Evolutionary conservation across 1,140 invertebrate species (phyloP).

Genomic region (Zaprionus nigranus): DNA sequence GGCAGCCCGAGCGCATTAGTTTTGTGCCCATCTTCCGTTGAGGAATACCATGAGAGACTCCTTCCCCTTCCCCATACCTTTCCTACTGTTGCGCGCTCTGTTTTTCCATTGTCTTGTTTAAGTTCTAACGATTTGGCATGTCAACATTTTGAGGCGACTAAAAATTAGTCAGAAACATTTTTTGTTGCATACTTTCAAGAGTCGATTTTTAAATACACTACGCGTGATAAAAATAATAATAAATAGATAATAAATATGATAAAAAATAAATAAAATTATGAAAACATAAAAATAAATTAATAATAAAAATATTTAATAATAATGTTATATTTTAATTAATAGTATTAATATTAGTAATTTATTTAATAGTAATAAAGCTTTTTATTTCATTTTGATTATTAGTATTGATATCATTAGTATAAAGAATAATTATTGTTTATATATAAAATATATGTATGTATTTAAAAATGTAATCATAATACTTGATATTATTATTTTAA

Average conservation of each 20-base stretch:
- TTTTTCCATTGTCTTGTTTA: neutral
- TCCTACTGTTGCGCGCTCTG: neutral
- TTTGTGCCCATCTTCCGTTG: constrained; percentile 14
- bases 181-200: neutral
- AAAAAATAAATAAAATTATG: neutral
- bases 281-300: neutral
- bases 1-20: constrained; percentile 41
- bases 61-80: neutral
- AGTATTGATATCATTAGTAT: too few relatives aligned
- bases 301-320: too few relatives aligned
- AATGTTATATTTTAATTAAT: too few relatives aligned
- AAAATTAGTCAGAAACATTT: constrained; percentile 45
- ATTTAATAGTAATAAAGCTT: too few relatives aligned
- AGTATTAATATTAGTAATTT: too few relatives aligned
- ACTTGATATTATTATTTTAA: too few relatives aligned
- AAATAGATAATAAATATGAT: neutral
- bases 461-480: too few relatives aligned
- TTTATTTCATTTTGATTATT: too few relatives aligned
- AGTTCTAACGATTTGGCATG: constrained; percentile 13
- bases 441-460: too few relatives aligned
- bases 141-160: constrained; percentile 44
- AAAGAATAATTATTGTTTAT: too few relatives aligned
- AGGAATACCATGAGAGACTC: neutral
- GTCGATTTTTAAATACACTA: neutral
- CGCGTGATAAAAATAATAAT: neutral